Evolutionary conservation across 1,140 invertebrate genomes (phyloP).

Genomic region (Phortica variegata): DNA sequence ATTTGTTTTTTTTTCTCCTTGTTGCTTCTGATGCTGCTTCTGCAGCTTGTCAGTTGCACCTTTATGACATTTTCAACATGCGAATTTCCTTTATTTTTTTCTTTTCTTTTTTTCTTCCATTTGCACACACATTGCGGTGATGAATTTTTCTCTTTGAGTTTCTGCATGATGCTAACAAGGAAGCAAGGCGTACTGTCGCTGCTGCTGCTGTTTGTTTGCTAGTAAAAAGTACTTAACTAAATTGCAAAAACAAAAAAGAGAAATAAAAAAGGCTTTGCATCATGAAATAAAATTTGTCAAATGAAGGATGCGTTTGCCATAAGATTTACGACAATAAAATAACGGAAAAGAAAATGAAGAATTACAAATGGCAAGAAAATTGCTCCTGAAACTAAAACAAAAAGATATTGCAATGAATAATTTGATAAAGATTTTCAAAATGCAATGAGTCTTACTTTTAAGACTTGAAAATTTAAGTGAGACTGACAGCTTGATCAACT

Average conservation of each 20-base stretch:
- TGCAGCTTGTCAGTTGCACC: slow-evolving; percentile 46
- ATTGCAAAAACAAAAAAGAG: not conserved
- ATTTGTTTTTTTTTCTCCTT: not conserved
- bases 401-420: no score
- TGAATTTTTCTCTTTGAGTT: slow-evolving; percentile 56
- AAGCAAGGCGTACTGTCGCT: not conserved
- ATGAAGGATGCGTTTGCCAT: slow-evolving; percentile 2
- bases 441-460: no score
- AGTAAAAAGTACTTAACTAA: not conserved
- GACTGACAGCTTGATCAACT: no score
- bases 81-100: slow-evolving; percentile 13
- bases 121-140: slow-evolving; percentile 46
- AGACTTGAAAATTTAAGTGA: no score
- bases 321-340: no score
- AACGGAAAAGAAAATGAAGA: no score
- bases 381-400: no score
- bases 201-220: not conserved
- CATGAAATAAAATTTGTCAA: slow-evolving; percentile 13
- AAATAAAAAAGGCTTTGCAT: not conserved
- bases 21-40: slow-evolving; percentile 1
- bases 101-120: slow-evolving; percentile 9
- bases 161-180: slow-evolving; percentile 13
- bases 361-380: no score
- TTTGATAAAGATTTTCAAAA: no score
- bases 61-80: slow-evolving; percentile 49